Conservation (phyloP, 2,888 invertebrate species). For the Cephus pygmeus region DNA sequence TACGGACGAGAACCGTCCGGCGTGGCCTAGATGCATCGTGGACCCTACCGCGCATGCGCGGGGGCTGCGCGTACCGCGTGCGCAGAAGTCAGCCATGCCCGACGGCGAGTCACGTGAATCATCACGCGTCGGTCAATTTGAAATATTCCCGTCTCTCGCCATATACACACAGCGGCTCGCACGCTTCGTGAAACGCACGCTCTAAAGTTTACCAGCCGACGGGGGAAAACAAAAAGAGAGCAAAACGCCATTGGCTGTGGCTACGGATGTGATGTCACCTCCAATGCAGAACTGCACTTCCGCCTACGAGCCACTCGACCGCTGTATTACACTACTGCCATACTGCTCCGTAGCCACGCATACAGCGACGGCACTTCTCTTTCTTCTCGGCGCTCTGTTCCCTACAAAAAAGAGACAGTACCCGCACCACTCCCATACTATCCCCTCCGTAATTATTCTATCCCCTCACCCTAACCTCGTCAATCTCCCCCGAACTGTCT, state of each 20-base stretch:
- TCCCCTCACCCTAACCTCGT: not conserved
- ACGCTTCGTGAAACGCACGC: not conserved
- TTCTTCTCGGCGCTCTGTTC: not conserved
- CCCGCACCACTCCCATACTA: not conserved
- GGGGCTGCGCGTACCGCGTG: too few species aligned
- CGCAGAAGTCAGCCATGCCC: not conserved
- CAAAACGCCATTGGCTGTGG: not conserved
- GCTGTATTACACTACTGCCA: slow-evolving; percentile 57
- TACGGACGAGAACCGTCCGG: not conserved
- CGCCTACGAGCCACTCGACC: slow-evolving; percentile 25
- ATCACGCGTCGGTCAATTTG: not conserved
- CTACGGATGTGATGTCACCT: slow-evolving; percentile 55
- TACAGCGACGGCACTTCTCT: slow-evolving; percentile 14
- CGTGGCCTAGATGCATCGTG: not conserved
- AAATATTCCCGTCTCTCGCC: not conserved
- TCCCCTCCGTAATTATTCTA: not conserved
- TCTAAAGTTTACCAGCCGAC: not conserved
- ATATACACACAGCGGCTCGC: not conserved
- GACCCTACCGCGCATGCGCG: not conserved
- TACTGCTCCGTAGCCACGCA: slow-evolving; percentile 40
- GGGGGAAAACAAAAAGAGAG: not conserved
- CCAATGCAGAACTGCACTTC: slow-evolving; percentile 1
- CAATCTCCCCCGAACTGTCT: not conserved
- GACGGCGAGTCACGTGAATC: not conserved
- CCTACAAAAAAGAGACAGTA: not conserved